These are phyloP conservation scores for Syngnathus rostellatus DNA, from an alignment of 2,797 vertebrate species.

Conservation along the genomic window DNA sequence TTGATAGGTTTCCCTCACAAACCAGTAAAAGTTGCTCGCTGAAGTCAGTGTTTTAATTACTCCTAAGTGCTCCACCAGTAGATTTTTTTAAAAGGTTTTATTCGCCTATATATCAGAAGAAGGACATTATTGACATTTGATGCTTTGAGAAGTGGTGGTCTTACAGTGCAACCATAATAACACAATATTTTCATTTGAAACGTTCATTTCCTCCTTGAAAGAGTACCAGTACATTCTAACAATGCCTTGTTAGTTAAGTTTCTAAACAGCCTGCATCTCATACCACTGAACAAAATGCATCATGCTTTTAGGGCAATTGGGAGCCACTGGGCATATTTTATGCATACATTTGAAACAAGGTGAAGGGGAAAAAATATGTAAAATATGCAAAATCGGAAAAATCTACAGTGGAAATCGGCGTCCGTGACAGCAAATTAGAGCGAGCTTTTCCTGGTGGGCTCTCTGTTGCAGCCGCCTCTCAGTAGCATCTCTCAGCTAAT, in stretches of 20 bases:
- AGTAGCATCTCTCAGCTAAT: constrained; percentile 6
- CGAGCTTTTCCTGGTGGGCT: constrained; percentile 5
- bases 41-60: too few relatives aligned
- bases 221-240: neutral
- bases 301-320: neutral
- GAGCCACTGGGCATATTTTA: constrained; percentile 6
- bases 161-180: neutral
- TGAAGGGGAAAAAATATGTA: neutral
- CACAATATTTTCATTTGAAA: neutral
- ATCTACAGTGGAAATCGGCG: neutral
- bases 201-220: neutral
- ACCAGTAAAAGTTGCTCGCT: too few relatives aligned
- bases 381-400: constrained; percentile 9
- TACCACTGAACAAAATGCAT: constrained; percentile 1
- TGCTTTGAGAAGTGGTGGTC: neutral
- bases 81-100: too few relatives aligned
- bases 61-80: too few relatives aligned
- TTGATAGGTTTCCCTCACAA: too few relatives aligned
- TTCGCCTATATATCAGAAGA: neutral
- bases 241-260: neutral
- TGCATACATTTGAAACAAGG: neutral
- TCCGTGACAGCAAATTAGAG: constrained; percentile 7
- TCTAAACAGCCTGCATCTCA: neutral
- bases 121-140: neutral
- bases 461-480: constrained; percentile 7